Evolutionary conservation across 2,888 invertebrate genomes (phyloP), one percentile per base, ranked within the genome.

Genomic region (Proisotoma minuta): DNA sequence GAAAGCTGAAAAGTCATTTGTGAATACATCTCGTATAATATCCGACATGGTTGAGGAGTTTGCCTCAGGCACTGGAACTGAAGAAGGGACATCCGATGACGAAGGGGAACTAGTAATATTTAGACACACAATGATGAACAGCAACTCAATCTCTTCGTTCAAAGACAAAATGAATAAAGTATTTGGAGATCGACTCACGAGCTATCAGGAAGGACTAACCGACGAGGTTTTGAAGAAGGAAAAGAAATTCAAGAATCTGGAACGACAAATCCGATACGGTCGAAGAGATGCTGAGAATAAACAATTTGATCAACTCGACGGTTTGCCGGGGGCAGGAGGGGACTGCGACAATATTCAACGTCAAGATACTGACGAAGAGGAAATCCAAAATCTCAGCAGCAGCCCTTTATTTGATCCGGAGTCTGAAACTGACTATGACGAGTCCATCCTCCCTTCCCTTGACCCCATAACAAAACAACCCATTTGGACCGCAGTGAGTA

Each of bases 401-500:
- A 26, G 52, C 49, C 26, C 53, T 51, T 34, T 22, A 26, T 3
- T 43, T 51, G 40, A 57, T 23, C 15, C 43, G 18, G 18, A 26
- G 27, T 59, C 63, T 26, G 22, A 60, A 18, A 66, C 64, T 39
- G 66, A 70, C 10, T 59, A 65, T 34, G 69, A 70, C 28, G 60
- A 67, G 10, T 61, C 63, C 1, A 60, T 68, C 48, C 64, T 70
- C 3, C 69, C 68, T 1, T 54, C 59, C 0, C 62, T 67, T 1
- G 72, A 72, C 51, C 72, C 72, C 0, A 59, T 72, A 28, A 66
- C 66, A 10, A 65, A 61, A 22, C 18, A 60, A 8, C 66, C 66
- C 0, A 72, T 72, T 43, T 15, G 29, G 8, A 57, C 27, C 22
- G 69, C 72, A 0, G 51, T 68, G 2, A 50, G 52, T 20, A 72